Conservation (phyloP, 2,888 invertebrate genomes). For the Polydrusus cervinus region DNA sequence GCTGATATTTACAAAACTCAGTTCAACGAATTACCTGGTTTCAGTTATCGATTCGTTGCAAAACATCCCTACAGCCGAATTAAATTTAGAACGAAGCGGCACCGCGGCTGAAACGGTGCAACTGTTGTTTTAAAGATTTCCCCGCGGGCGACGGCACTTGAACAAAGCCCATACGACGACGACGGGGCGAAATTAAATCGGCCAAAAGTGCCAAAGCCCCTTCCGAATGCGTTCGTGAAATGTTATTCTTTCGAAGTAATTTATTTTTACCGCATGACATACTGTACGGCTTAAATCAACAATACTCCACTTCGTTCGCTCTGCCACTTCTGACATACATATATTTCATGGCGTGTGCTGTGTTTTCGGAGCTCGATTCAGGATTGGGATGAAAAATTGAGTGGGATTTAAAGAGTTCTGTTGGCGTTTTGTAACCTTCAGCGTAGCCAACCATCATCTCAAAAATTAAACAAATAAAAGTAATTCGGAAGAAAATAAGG, state of each 20-base stretch:
- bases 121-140: conserved; percentile 65
- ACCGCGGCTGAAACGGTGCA: conserved; percentile 59
- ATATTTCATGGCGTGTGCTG: conserved; percentile 18
- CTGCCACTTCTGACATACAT: conserved; percentile 27
- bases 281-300: conserved; percentile 50
- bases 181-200: conserved; percentile 45
- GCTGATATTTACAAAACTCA: too few relatives aligned
- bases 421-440: background rate
- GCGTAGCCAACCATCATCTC: background rate
- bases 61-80: conserved; percentile 12
- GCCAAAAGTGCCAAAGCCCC: conserved; percentile 52
- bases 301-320: conserved; percentile 22
- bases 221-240: conserved; percentile 41
- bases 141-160: conserved; percentile 54
- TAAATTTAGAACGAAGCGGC: conserved; percentile 32
- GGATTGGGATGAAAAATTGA: conserved; percentile 6
- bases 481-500: background rate
- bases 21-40: too few relatives aligned
- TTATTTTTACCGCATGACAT: conserved; percentile 51
- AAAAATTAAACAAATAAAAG: background rate
- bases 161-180: conserved; percentile 44
- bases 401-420: background rate
- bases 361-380: conserved; percentile 2
- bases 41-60: background rate
- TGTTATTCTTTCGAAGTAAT: conserved; percentile 52